These are phyloP conservation scores for Andrena haemorrhoa DNA, from an alignment of 2,888 invertebrate genomes.

Conservation along the genomic window DNA sequence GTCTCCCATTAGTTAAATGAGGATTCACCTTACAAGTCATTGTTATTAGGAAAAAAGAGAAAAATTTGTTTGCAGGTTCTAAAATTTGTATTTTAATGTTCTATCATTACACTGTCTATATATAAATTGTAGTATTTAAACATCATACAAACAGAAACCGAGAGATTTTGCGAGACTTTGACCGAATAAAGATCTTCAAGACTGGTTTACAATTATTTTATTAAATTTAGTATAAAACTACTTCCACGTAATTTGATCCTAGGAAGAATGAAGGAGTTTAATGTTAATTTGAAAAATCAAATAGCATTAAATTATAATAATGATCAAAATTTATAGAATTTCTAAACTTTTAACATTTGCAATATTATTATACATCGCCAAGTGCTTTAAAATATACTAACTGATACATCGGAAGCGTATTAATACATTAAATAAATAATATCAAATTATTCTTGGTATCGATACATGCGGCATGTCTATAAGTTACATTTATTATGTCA, in stretches of 20 bases:
- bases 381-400: too few species aligned
- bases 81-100: neutral
- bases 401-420: neutral
- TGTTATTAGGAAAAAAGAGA: too few species aligned
- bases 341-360: neutral
- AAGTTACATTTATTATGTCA: neutral
- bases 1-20: too few species aligned
- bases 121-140: neutral
- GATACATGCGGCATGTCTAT: neutral
- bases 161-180: neutral
- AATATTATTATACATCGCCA: too few species aligned
- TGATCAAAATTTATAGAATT: neutral
- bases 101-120: neutral
- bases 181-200: neutral
- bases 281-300: neutral
- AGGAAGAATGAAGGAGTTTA: neutral
- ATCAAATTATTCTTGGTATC: neutral
- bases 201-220: neutral
- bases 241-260: neutral
- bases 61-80: neutral
- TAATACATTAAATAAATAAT: neutral
- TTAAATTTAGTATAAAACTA: neutral
- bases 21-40: too few species aligned
- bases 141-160: neutral
- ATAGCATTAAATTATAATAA: neutral